Base-by-base conservation (phyloP, 2,888 invertebrate species). In the Bombylius major region DNA sequence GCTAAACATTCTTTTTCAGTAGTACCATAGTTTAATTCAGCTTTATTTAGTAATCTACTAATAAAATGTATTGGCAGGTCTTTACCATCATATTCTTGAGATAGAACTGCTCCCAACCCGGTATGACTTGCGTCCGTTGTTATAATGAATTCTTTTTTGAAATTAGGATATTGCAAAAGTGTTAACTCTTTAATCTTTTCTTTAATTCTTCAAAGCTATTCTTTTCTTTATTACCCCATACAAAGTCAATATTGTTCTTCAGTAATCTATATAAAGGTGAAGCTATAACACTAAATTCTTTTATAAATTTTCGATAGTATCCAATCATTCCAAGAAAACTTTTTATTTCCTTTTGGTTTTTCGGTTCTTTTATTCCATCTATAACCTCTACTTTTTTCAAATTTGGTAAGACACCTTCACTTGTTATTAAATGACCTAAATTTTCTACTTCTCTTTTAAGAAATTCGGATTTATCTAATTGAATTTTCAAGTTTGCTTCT, bases 371-470 rank as follows among this genome's bases (percentile, higher is more conserved):
- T 42, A 58, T 65, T 12, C 65, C 61, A 55, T 55, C n/a, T 46
- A 65, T 63, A 4, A 60, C 59, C 53, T 63, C 58, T 4, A 64
- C 62, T 61, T 69, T 69, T 11, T 63, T 60, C 1, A 66, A 65
- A 50, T 68, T 65, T 5, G 68, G 66, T 54, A 58, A 63, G 12
- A 65, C 62, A 13, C 64, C 66, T 1, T 69, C 63, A 6, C 62
- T 53, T 3, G 67, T 65, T 31, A 70, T 59, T 13, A 69, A 47
- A 50, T 67, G 67, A 6, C 69, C 67, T 14, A 70, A 52, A 58
- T 62, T 69, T 36, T 61, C 58, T 0, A 67, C 61, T 59, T 63
- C 62, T 47, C 61, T 62, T 44, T 55, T 52, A 5, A 65, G 50
- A 55, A 67, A 67, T 53, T 64, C 56, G 5, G 56, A 62, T 55